phyloP scores from a whole-genome alignment of 2,888 invertebrate genomes.

The Polydrusus pterygomalis region DNA sequence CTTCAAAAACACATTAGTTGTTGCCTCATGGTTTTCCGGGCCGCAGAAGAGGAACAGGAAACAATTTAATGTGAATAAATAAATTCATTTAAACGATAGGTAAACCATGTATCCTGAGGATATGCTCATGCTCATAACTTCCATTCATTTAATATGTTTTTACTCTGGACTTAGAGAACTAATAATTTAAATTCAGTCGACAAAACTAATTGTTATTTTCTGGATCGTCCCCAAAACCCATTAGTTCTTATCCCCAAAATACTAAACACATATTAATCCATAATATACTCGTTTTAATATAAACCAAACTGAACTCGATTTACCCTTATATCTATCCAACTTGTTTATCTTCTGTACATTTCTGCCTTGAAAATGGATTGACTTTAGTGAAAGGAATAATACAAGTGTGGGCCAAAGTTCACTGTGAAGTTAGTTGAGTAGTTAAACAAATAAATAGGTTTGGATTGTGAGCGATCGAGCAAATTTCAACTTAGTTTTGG shows the following conservation, averaged over 20 bases:
- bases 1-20: too few relatives aligned
- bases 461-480: conserved; percentile 41
- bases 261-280: conserved; percentile 17
- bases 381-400: conserved; percentile 37
- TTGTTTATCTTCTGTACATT: conserved; percentile 43
- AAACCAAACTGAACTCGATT: conserved; percentile 28
- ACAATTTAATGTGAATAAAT: too few relatives aligned
- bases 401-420: conserved; percentile 35
- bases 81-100: too few relatives aligned
- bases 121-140: too few relatives aligned
- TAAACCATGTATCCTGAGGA: too few relatives aligned
- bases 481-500: conserved; percentile 38
- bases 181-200: neutral
- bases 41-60: too few relatives aligned
- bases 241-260: neutral
- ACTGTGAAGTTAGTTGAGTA: conserved; percentile 21
- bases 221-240: neutral
- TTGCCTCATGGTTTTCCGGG: too few relatives aligned
- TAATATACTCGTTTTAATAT: conserved; percentile 16
- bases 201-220: neutral
- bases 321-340: conserved; percentile 33
- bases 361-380: conserved; percentile 39
- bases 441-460: conserved; percentile 47
- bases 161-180: too few relatives aligned
- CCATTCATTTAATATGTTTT: too few relatives aligned